Conservation (phyloP, 2,113 vertebrate species). For the Caracal caracal region DNA sequence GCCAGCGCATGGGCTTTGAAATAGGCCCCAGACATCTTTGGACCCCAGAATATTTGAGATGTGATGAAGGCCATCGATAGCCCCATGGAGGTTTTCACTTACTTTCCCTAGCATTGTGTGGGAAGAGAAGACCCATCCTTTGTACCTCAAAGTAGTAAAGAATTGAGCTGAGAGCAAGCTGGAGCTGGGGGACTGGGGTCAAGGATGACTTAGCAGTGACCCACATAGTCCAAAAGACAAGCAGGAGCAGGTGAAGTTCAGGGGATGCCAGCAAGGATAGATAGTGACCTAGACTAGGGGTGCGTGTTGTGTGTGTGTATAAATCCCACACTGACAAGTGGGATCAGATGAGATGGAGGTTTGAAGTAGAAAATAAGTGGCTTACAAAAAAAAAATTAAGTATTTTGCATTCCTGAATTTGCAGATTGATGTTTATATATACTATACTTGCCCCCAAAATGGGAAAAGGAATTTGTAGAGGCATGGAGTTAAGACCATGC, state of each 20-base stretch:
- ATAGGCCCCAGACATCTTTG: background rate
- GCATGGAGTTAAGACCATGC: background rate
- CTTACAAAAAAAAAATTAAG: background rate
- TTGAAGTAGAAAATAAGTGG: conserved; percentile 2
- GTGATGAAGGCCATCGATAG: background rate
- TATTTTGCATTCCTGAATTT: background rate
- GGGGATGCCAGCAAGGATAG: background rate
- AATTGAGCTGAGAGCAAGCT: background rate
- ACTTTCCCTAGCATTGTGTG: background rate
- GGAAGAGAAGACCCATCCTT: background rate
- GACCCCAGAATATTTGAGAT: background rate
- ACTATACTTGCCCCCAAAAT: background rate
- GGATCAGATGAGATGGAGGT: background rate
- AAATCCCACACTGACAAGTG: background rate
- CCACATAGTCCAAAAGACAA: background rate
- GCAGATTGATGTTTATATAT: background rate
- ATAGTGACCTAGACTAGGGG: background rate
- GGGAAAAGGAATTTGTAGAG: background rate
- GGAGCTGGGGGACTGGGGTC: background rate
- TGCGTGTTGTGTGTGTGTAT: background rate
- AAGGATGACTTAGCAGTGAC: background rate
- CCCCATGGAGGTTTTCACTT: background rate
- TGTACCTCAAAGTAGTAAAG: background rate
- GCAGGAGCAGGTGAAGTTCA: accelerated
- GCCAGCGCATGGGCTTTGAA: background rate